Conservation (phyloP, 2,888 invertebrate species). For the Heliconius charithonia region DNA sequence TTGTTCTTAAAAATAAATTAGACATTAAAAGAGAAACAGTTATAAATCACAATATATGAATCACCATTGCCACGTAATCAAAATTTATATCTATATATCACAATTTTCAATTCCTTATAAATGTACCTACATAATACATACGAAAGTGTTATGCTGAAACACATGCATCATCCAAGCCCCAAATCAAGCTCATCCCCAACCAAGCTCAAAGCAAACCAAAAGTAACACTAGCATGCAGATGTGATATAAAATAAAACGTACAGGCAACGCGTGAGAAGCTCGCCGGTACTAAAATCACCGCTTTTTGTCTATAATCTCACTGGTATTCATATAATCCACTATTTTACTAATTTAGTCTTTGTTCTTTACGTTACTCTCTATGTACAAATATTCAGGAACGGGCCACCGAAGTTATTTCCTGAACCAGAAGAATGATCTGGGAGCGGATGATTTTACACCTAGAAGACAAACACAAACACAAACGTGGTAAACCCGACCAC, state of each 20-base stretch:
- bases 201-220: constrained; percentile 48
- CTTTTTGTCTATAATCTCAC: constrained; percentile 81
- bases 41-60: not conserved
- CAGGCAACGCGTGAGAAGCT: constrained; percentile 75
- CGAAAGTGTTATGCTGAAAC: constrained; percentile 4
- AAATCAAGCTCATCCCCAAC: constrained; percentile 18
- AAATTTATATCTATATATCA: not conserved
- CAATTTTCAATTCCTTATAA: not conserved
- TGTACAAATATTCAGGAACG: constrained; percentile 79
- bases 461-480: constrained; percentile 78
- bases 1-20: not conserved
- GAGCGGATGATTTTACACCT: constrained; percentile 83
- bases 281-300: constrained; percentile 82
- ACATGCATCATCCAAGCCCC: constrained; percentile 37
- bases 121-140: not conserved
- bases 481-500: constrained; percentile 73
- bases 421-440: constrained; percentile 84
- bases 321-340: constrained; percentile 79
- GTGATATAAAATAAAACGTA: constrained; percentile 76
- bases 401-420: constrained; percentile 79
- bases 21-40: not conserved
- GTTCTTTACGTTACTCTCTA: constrained; percentile 76
- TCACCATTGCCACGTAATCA: not conserved
- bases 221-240: constrained; percentile 61
- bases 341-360: constrained; percentile 82